Evolutionary conservation across 2,797 vertebrate species (phyloP).

Genomic region (Synanceia verrucosa): DNA sequence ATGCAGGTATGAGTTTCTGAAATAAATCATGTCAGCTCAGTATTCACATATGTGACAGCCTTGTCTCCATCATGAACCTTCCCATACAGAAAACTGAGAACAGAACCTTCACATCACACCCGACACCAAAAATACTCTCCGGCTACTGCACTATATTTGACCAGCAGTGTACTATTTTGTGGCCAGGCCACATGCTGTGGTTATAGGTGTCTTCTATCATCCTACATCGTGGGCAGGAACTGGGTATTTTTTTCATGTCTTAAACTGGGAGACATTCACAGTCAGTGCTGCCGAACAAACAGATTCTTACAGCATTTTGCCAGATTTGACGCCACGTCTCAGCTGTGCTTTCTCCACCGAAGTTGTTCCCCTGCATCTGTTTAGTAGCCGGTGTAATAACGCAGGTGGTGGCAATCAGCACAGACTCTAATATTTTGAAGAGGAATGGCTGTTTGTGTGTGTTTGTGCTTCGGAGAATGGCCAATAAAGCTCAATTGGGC

Average conservation of each 20-base stretch:
- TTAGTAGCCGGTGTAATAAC: constrained; percentile 57
- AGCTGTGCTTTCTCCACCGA: constrained; percentile 50
- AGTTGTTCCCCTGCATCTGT: constrained; percentile 60
- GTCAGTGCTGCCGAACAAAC: constrained; percentile 39
- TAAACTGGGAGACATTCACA: constrained; percentile 14
- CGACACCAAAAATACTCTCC: constrained; percentile 37
- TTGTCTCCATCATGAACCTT: constrained; percentile 2
- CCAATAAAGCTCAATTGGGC: constrained; percentile 62
- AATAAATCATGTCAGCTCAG: neutral
- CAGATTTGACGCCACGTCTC: constrained; percentile 61
- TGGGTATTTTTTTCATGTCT: constrained; percentile 2
- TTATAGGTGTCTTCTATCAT: constrained; percentile 51
- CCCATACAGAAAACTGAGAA: constrained; percentile 25
- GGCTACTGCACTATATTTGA: constrained; percentile 30
- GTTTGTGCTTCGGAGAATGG: constrained; percentile 39
- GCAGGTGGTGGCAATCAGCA: constrained; percentile 60
- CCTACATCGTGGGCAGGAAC: constrained; percentile 15
- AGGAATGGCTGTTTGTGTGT: constrained; percentile 51
- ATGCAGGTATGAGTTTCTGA: neutral
- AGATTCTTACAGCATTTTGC: constrained; percentile 55
- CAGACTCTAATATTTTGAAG: constrained; percentile 56
- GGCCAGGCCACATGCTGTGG: constrained; percentile 25
- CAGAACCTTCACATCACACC: constrained; percentile 35
- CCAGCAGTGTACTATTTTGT: constrained; percentile 26
- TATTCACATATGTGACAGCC: neutral